Percentiles rank a stretch among this genome's conserved stretches.
Evolutionary conservation across 2,888 invertebrate genomes (phyloP).

Genomic region (Meta bourneti): DNA sequence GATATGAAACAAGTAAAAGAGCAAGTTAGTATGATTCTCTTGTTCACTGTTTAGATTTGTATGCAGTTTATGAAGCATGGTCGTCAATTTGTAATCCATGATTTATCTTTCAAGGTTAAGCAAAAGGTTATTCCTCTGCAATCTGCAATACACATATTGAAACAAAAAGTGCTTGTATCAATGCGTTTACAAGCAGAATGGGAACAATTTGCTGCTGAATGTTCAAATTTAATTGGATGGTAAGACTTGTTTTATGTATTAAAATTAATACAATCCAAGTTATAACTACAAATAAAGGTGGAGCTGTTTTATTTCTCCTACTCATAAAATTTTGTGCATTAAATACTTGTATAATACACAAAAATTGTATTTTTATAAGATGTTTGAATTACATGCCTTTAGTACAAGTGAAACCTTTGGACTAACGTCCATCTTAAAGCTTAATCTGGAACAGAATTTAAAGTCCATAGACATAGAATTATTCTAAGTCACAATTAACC

Average conservation of each 20-base stretch:
- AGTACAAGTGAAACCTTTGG: too few species aligned
- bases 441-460: too few species aligned
- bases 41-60: neutral
- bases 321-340: too few species aligned
- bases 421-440: too few species aligned
- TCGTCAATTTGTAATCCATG: too few species aligned
- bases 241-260: constrained; percentile 7
- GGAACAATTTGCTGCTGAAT: constrained; percentile 63
- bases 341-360: too few species aligned
- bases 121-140: constrained; percentile 55
- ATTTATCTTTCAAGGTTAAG: constrained; percentile 44
- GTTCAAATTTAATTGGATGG: constrained; percentile 62
- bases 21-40: constrained; percentile 29
- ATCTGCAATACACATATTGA: constrained; percentile 55
- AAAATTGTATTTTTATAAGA: too few species aligned
- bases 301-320: neutral
- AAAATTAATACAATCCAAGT: too few species aligned
- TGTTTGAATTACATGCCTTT: too few species aligned
- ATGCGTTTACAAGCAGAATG: constrained; percentile 62
- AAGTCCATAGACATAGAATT: too few species aligned
- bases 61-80: too few species aligned
- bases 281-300: neutral
- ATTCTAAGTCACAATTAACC: too few species aligned
- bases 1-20: constrained; percentile 65
- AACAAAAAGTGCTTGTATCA: constrained; percentile 58